Evolutionary conservation across 2,113 vertebrate species (phyloP).

Genomic region (Mastomys natalensis): DNA sequence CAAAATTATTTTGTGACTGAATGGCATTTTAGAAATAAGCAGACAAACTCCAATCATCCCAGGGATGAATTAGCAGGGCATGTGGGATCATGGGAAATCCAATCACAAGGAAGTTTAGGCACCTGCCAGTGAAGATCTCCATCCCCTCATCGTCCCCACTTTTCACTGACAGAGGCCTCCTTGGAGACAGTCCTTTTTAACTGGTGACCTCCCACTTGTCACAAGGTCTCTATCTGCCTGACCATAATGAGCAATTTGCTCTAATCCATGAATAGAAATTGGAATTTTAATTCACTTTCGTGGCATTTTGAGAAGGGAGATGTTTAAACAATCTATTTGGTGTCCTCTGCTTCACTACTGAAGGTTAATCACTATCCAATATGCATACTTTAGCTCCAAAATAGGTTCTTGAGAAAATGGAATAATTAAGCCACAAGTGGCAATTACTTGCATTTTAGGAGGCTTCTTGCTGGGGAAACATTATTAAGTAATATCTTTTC

Average conservation of each 20-base stretch:
- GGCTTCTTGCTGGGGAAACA: conserved; percentile 55
- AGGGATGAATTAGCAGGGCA: background rate
- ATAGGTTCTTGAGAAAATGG: conserved; percentile 76
- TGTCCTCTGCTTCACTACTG: conserved; percentile 71
- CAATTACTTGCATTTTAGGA: conserved; percentile 75
- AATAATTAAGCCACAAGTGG: conserved; percentile 80
- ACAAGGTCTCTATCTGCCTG: conserved; percentile 84
- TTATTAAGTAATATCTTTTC: conserved; percentile 59
- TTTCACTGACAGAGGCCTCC: conserved; percentile 80
- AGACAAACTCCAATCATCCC: background rate
- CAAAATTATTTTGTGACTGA: conserved; percentile 38
- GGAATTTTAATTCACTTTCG: conserved; percentile 74
- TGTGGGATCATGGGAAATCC: background rate
- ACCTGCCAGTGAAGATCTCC: background rate
- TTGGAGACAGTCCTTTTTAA: conserved; percentile 82
- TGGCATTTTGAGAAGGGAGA: conserved; percentile 70
- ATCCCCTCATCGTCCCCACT: conserved; percentile 57
- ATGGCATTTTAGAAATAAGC: background rate
- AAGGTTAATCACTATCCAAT: conserved; percentile 75
- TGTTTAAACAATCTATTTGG: conserved; percentile 73
- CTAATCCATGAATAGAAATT: conserved; percentile 76
- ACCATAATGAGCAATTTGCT: conserved; percentile 87
- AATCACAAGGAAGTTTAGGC: background rate
- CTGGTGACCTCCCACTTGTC: conserved; percentile 82
- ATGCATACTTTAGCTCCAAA: conserved; percentile 74